phyloP scores from a whole-genome alignment of 2,888 invertebrate species.

The Xylophagus ater region DNA sequence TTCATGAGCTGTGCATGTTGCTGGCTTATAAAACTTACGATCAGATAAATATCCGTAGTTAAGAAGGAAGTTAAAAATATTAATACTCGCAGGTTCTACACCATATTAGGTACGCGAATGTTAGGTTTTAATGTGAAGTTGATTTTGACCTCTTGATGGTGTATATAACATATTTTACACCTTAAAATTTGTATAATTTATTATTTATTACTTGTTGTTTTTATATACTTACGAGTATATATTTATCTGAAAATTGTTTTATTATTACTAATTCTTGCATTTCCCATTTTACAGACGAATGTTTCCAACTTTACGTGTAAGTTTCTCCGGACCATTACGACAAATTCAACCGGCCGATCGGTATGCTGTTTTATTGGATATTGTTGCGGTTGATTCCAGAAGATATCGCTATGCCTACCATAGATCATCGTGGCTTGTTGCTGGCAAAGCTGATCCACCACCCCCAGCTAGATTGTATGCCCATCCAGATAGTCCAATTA shows the following conservation, averaged over 20 bases:
- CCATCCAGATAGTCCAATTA: constrained; percentile 94
- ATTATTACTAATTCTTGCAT: constrained; percentile 5
- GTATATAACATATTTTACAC: too few species aligned
- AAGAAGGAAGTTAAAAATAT: constrained; percentile 19
- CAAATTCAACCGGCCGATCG: constrained; percentile 64
- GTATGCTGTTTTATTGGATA: constrained; percentile 90
- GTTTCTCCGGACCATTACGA: constrained; percentile 61
- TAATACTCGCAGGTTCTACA: too few species aligned
- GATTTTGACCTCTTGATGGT: too few species aligned
- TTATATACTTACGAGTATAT: too few species aligned
- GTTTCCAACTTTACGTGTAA: constrained; percentile 94
- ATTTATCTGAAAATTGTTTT: too few species aligned
- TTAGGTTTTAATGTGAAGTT: too few species aligned
- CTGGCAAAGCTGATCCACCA: constrained; percentile 96
- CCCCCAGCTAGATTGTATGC: constrained; percentile 86
- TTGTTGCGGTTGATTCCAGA: constrained; percentile 93
- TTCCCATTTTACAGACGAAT: constrained; percentile 62
- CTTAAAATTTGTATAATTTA: too few species aligned
- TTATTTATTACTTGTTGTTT: too few species aligned
- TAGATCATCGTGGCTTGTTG: constrained; percentile 94
- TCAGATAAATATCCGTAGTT: constrained; percentile 17
- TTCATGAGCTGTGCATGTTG: constrained; percentile 23
- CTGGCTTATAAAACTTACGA: constrained; percentile 23
- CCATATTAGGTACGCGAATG: too few species aligned
- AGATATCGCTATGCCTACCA: constrained; percentile 97